Evolutionary conservation across 2,797 vertebrate species (phyloP).

Genomic region (Ispidina picta): DNA sequence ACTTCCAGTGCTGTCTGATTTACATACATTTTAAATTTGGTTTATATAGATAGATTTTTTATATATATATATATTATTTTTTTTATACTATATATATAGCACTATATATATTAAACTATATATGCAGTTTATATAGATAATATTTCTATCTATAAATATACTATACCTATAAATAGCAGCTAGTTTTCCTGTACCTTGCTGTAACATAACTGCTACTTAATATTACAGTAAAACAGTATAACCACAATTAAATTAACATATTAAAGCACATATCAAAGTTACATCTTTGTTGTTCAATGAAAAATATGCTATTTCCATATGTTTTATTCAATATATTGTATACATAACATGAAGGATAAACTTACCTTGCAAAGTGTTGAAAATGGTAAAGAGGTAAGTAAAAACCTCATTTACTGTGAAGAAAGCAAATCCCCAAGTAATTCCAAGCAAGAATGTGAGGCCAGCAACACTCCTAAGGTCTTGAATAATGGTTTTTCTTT

Average conservation of each 20-base stretch:
- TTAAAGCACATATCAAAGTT: background rate
- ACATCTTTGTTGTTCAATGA: background rate
- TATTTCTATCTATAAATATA: background rate
- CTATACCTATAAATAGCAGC: background rate
- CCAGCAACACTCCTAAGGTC: constrained; percentile 89
- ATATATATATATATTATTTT: no score
- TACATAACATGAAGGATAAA: background rate
- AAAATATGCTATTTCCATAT: background rate
- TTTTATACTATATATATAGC: no score
- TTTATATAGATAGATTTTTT: no score
- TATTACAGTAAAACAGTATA: background rate
- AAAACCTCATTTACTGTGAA: constrained; percentile 89
- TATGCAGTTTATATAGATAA: background rate
- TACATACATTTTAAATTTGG: background rate
- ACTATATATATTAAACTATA: no score
- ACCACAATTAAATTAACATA: background rate
- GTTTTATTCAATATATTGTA: background rate
- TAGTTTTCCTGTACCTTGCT: background rate
- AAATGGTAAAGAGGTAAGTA: constrained; percentile 92
- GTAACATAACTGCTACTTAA: background rate
- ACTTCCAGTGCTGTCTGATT: background rate
- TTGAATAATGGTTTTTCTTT: constrained; percentile 84
- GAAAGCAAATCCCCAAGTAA: constrained; percentile 96
- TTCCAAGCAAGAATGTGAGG: constrained; percentile 90
- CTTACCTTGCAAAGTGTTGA: constrained; percentile 93